Evolutionary conservation across 1,140 invertebrate genomes (phyloP), one percentile per base, ranked within the genome.

Genomic region (Manduca sexta): DNA sequence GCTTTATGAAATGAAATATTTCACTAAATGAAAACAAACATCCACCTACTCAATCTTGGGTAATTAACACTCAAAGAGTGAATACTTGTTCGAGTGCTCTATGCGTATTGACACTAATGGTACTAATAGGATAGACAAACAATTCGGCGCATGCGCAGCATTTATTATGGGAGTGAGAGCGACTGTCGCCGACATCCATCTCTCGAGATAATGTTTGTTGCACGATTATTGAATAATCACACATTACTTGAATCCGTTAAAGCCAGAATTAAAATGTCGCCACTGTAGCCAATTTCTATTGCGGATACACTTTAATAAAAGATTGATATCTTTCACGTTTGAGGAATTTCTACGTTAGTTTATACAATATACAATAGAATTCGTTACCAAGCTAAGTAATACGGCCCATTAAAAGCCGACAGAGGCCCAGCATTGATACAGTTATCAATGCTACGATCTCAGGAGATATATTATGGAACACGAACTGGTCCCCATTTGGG

Each of bases 401-500:
- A 63, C 49, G 48, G 59, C 62, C 61, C 60, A 69, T 74, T 79
- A 69, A 61, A 53, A 64, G 58, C 60, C 57, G 50, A 65, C 60
- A 68, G 66, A 66, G 66, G 57, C 54, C 57, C 55, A 26, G 52
- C 52, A 60, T 55, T 57, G 51, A 61, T 58, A 68, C 63, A 60
- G 54, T 65, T 79, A 79, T 82, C 74, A 68, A 63, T 49, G 61
- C 58, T 66, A 75, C 64, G 68, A 79, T 81, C 71, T 74, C 64
- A 44, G 48, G 58, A 74, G 61, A 64, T 62, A 69, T 65, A 56
- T 67, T 60, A 56, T 64, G 60, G 59, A 63, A 49, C 58, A 68
- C 56, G 50, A 72, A 73, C 72, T 72, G 64, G 69, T 74, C 67
- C 68, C 69, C 68, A 78, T 74, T 79, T 82, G 65, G 72, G 66